Evolutionary conservation across 2,888 invertebrate species (phyloP).

Genomic region (Sinodicranocentrus sp.): DNA sequence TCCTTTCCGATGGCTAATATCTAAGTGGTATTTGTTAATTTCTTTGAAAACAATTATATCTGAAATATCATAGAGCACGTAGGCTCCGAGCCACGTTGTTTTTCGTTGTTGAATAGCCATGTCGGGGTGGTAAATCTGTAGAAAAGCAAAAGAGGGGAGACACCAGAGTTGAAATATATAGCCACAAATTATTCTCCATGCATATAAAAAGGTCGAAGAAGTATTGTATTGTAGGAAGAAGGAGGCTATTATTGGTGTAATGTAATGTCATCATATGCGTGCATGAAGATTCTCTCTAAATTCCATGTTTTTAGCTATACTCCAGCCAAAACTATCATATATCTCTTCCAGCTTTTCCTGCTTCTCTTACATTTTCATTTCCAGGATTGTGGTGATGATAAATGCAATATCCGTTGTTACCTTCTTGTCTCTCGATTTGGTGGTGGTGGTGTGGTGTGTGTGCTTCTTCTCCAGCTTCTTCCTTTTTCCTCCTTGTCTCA

Average conservation of each 20-base stretch:
- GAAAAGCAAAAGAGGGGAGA: slow-evolving; percentile 61
- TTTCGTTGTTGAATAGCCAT: too few species aligned
- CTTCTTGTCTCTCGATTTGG: slow-evolving; percentile 22
- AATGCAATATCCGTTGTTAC: slow-evolving; percentile 77
- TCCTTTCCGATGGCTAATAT: slow-evolving; percentile 76
- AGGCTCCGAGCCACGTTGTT: background rate
- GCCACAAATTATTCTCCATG: slow-evolving; percentile 76
- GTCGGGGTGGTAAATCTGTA: too few species aligned
- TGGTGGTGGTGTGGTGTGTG: slow-evolving; percentile 10
- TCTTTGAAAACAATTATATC: slow-evolving; percentile 73
- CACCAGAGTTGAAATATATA: slow-evolving; percentile 75
- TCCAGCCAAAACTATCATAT: too few species aligned
- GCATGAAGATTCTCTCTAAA: background rate
- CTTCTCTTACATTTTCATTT: slow-evolving; percentile 74
- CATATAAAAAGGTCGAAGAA: slow-evolving; percentile 72
- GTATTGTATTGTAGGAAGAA: slow-evolving; percentile 48
- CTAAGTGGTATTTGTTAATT: slow-evolving; percentile 71
- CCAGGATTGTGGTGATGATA: slow-evolving; percentile 75
- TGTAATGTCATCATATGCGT: slow-evolving; percentile 12
- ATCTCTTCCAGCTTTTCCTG: slow-evolving; percentile 56
- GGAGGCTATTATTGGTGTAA: slow-evolving; percentile 32
- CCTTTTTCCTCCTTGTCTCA: slow-evolving; percentile 50
- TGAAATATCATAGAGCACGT: slow-evolving; percentile 49
- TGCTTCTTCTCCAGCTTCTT: background rate
- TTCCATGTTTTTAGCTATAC: too few species aligned